These are phyloP conservation scores for Deroplatys truncata DNA, from an alignment of 2,888 invertebrate genomes.

Conservation along the genomic window DNA sequence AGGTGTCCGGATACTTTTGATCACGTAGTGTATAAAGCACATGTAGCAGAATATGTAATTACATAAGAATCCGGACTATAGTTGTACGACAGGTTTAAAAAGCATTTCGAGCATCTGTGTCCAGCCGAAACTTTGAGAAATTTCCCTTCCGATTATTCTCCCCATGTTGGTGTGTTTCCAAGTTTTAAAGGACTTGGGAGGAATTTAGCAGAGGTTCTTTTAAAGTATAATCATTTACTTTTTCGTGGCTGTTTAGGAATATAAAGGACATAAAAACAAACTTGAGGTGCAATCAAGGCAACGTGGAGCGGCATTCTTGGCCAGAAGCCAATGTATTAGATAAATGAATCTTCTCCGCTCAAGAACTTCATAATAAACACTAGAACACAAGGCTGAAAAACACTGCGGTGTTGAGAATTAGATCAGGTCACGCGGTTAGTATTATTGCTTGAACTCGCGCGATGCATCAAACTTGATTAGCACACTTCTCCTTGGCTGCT, in stretches of 20 bases:
- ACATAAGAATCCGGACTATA: too few relatives aligned
- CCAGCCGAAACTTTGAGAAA: too few relatives aligned
- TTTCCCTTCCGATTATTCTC: too few relatives aligned
- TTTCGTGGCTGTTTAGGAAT: neutral
- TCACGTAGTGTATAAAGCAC: too few relatives aligned
- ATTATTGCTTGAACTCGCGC: neutral
- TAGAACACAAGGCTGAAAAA: neutral
- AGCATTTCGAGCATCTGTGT: too few relatives aligned
- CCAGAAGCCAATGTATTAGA: neutral
- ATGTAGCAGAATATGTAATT: too few relatives aligned
- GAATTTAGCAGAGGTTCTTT: too few relatives aligned
- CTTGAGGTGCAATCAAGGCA: neutral
- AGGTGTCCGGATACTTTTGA: too few relatives aligned
- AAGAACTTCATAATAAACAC: neutral
- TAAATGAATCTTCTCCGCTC: neutral
- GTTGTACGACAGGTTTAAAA: too few relatives aligned
- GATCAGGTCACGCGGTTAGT: neutral
- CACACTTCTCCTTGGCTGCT: neutral
- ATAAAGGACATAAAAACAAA: neutral
- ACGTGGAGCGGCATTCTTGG: neutral
- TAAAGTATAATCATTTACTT: neutral
- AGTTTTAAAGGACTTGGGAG: too few relatives aligned
- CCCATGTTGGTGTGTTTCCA: too few relatives aligned
- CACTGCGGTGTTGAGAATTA: neutral
- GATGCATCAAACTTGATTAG: neutral